Percentiles rank a stretch among this genome's conserved stretches.
Conservation (phyloP, 1,140 invertebrate species). For the silkworm (Bombyx mori) region ASM3026992v2 NC_085127.1:2870501-2871000, state of each 20-base stretch:
- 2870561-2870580: slow-evolving; percentile 88
- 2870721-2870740: slow-evolving; percentile 14
- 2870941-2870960: slow-evolving; percentile 53
- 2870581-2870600: slow-evolving; percentile 86
- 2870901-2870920: slow-evolving; percentile 36
- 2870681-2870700: slow-evolving; percentile 15
- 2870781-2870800: slow-evolving; percentile 35
- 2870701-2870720: slow-evolving; percentile 10
- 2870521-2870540: slow-evolving; percentile 96
- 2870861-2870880: slow-evolving; percentile 45
- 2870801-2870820: slow-evolving; percentile 39
- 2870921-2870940: slow-evolving; percentile 53
- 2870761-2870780: slow-evolving; percentile 39
- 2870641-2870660: slow-evolving; percentile 25
- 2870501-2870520: slow-evolving; percentile 94
- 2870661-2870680: slow-evolving; percentile 12
- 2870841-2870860: slow-evolving; percentile 46
- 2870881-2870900: slow-evolving; percentile 48
- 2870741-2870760: slow-evolving; percentile 43
- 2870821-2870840: slow-evolving; percentile 41
- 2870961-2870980: slow-evolving; percentile 43
- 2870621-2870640: slow-evolving; percentile 78
- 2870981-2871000: slow-evolving; percentile 59
- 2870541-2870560: slow-evolving; percentile 88
- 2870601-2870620: slow-evolving; percentile 74